Evolutionary conservation across 2,888 invertebrate species (phyloP), one percentile per base, ranked within the genome.

Genomic region (Drosophila percnosoma): DNA sequence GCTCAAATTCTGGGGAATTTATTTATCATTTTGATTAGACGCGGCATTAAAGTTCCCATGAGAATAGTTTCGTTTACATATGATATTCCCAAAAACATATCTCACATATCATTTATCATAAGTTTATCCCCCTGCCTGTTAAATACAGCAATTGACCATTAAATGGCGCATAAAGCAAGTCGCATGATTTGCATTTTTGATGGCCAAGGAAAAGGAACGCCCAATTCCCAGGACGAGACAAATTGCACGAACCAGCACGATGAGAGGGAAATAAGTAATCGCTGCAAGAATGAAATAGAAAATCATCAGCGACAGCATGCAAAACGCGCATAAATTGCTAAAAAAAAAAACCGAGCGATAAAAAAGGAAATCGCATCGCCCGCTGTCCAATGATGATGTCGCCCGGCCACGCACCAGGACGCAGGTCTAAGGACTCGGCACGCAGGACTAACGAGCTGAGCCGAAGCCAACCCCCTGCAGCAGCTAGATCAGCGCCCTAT

Each of bases 141-240:
- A 57, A 52, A 68, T 29, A 62, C 33, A 53, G 49, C 38, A 60
- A 80, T 75, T 71, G 65, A 68, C 53, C 78, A 71, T 76, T 80
- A 65, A 72, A 80, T 58, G 48, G 49, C 63, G 48, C 21, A 79
- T 68, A 64, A 75, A 64, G 53, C 49, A 42, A 70, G 11, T 61
- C 68, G 67, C 61, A 82, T 82, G 82, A 82, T 82, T 82, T 82
- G 82, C 82, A 82, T 82, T 82, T 77, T 79, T 48, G 54, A 48
- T 54, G 49, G 31, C 27, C 40, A 42, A 38, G 18, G 4, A 11
- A 29, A 33, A 67, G 21, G 40, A 48, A 57, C 34, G 27, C 29
- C n/a, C 24, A 27, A 66, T 77, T 84, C 89, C 75, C 82, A 75
- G 49, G 73, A 52, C 36, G 31, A 68, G 77, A 73, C 70, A 73